phyloP scores from a whole-genome alignment of 2,113 vertebrate genomes.

The Macaca mulatta region DNA sequence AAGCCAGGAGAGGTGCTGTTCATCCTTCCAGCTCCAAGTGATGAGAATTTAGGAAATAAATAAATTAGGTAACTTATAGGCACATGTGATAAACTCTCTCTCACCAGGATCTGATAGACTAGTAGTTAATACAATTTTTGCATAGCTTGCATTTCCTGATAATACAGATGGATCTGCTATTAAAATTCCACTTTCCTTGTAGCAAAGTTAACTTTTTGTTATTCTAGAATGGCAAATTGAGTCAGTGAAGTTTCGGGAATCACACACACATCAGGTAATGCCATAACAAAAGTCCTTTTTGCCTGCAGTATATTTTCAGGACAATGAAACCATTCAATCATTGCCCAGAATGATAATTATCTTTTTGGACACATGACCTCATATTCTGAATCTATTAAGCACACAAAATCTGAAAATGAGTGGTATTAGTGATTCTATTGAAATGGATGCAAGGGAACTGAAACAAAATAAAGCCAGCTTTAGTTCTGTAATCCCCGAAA shows the following conservation, averaged over 20 bases:
- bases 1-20: not conserved
- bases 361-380: conserved; percentile 72
- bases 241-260: conserved; percentile 56
- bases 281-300: conserved; percentile 49
- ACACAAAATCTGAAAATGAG: conserved; percentile 75
- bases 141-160: conserved; percentile 65
- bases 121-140: conserved; percentile 29
- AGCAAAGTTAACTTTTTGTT: conserved; percentile 57
- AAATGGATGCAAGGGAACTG: conserved; percentile 73
- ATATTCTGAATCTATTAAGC: conserved; percentile 74
- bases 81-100: not conserved
- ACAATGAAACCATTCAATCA: conserved; percentile 78
- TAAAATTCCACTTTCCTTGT: conserved; percentile 44
- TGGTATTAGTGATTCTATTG: conserved; percentile 58
- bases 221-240: conserved; percentile 51
- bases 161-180: conserved; percentile 48
- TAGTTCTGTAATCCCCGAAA: conserved; percentile 61
- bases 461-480: conserved; percentile 74
- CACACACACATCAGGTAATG: conserved; percentile 50
- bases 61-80: not conserved
- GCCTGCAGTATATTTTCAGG: conserved; percentile 51
- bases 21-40: not conserved
- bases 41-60: not conserved
- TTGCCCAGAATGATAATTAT: conserved; percentile 66
- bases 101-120: not conserved